Base-by-base conservation (phyloP, 2,113 vertebrate genomes). In the Apodemus speciosus region DNA sequence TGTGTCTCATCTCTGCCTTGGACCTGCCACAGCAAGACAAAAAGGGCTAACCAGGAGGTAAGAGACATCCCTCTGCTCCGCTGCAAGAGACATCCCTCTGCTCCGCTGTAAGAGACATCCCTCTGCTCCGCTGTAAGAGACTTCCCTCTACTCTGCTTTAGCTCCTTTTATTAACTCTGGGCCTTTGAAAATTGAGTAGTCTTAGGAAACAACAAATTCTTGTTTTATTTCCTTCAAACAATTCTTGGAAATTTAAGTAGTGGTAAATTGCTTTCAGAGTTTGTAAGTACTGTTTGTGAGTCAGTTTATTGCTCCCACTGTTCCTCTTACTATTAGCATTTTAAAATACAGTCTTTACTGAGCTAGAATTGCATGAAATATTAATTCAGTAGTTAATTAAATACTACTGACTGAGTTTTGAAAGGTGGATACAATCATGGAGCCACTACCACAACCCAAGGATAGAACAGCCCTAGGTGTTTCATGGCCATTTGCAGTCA, bases 1-100 rank as follows among this genome's bases (percentile, higher is more conserved):
- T 99, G 95, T 99, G 99, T 27, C 99, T 98, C 99, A 99, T 99
- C 97, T 99, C 99, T 0, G 99, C 99, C 97, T 99, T 99, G 35
- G 99, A 99, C 90, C 99, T 99, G 97, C 2, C 30, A 66, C 56
- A 64, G 49, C 0, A 0, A 88, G 53, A 80, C 0, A 0, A 49
- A 89, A 88, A 20, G 2, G 25, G 60, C 21, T 80, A 7, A 73
- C 68, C 0, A 77, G 58, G 25, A 38, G 62, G 6, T 10, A n/a
- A 68, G 0, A 32, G 10, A 6, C 23, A 73, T 16, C 85, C 43
- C 27, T 66, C 66, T 76, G 75, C 30, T 23, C 10, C 66, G 38
- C 9, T 11, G n/a, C n/a, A n/a, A 68, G 0, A 32, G 10, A 6
- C 23, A 73, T 16, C 85, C 43, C 27, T 66, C 66, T 76, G 75